Base-by-base conservation (phyloP, 1,140 invertebrate genomes). In the Leptinotarsa defecta region DNA sequence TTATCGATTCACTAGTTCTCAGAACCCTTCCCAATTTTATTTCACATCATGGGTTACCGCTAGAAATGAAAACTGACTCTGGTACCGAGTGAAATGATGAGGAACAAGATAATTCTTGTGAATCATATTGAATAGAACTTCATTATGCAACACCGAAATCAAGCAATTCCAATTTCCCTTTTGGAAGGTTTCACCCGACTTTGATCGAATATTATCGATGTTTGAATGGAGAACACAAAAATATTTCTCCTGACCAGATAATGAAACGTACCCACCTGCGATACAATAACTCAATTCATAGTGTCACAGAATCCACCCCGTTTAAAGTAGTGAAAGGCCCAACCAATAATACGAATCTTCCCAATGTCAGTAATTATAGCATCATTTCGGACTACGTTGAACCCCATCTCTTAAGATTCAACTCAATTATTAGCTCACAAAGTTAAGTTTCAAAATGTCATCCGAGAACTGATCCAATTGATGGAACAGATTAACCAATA, bases 161-260 rank as follows among this genome's bases (percentile, higher is more conserved):
- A 72, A 78, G n/a, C 73, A 69, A 76, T 57, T 76, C 68, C 24
- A 81, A 81, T 73, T 67, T 70, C 8, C 63, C 76, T 8, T 68
- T 79, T 1, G 79, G 79, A 74, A 62, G 76, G 69, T 76, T 81
- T 48, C 80, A 81, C 62, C 79, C 76, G 17, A 80, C 72, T 5
- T 67, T 82, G 5, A 80, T 81, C 6, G 80, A 82, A 81, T 73
- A 76, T 74, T 71, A 73, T 77, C 48, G 79, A 61, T 76, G 79
- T 70, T 57, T 80, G 15, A 65, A 71, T 19, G 61, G 74, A 8
- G 15, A 69, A 61, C 20, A 76, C 13, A 79, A 71, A 68, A 22
- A 78, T 48, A 34, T 77, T 6, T 73, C 4, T 71, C 34, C n/a
- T 13, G 52, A 79, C 19, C 61, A 72, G 71, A 17, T 73, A 34